Percentiles rank a stretch among this genome's conserved stretches.
Conservation (phyloP, 2,113 vertebrate species). For the Pomatorhinus ruficollis region DNA sequence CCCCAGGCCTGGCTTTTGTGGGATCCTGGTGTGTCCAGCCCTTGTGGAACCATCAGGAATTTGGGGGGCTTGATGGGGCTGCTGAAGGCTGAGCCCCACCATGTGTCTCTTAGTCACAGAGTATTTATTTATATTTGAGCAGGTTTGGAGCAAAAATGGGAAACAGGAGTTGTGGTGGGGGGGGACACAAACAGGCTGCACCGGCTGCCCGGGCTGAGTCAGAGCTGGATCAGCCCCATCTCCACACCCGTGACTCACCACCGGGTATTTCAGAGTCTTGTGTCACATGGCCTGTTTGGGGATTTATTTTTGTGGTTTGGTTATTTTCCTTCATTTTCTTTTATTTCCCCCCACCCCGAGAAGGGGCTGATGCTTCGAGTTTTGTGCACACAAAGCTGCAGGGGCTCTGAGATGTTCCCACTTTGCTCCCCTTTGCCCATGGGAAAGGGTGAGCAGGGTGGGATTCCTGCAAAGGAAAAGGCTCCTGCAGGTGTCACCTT, state of each 20-base stretch:
- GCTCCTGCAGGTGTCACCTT: accelerated
- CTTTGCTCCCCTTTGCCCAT: not conserved
- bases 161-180: not conserved
- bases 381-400: accelerated
- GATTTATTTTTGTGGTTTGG: not conserved
- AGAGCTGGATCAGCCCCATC: constrained; percentile 37
- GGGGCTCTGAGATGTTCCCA: not conserved
- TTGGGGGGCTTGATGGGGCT: accelerated
- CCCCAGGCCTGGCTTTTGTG: not conserved
- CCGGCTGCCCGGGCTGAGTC: constrained; percentile 13
- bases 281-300: not conserved
- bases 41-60: not conserved
- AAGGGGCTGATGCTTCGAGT: not conserved
- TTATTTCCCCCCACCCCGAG: not conserved
- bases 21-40: not conserved
- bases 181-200: not conserved
- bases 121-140: constrained; percentile 23
- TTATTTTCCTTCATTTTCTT: not conserved
- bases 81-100: accelerated
- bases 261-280: not conserved
- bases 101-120: not conserved
- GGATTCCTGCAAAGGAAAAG: not conserved
- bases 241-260: not conserved
- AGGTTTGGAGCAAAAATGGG: constrained; percentile 12
- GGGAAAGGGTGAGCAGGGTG: not conserved